These are phyloP conservation scores for Leptinotarsa rubiginosa DNA, from an alignment of 2,888 invertebrate species.

Conservation along the genomic window DNA sequence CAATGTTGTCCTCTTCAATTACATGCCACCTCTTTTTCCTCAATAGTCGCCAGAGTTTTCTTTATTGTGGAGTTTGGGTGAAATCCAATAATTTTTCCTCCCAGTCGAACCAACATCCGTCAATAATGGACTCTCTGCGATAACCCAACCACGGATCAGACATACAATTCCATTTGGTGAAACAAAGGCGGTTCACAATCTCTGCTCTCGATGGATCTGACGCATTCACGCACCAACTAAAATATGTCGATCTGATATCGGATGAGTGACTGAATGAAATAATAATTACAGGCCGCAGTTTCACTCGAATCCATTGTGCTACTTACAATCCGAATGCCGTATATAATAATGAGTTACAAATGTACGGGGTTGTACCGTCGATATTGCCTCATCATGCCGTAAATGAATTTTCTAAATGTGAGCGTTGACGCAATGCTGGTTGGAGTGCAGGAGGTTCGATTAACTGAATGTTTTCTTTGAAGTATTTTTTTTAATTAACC, in stretches of 20 bases:
- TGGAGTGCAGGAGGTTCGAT: background rate
- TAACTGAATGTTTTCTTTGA: background rate
- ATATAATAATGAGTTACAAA: conserved; percentile 54
- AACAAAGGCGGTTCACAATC: conserved; percentile 15
- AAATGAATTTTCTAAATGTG: conserved; percentile 14
- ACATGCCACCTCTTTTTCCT: no score
- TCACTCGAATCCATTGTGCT: conserved; percentile 61
- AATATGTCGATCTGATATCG: conserved; percentile 52
- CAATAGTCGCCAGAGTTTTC: no score
- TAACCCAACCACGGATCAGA: background rate
- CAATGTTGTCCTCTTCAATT: no score
- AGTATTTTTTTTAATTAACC: no score
- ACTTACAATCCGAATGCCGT: conserved; percentile 54
- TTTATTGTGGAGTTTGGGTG: no score
- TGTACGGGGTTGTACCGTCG: conserved; percentile 47
- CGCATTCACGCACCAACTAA: conserved; percentile 26
- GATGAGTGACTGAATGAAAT: conserved; percentile 62
- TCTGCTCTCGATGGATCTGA: conserved; percentile 20
- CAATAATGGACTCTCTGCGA: background rate
- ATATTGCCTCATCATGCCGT: conserved; percentile 54
- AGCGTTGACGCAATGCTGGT: background rate
- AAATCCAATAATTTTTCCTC: no score
- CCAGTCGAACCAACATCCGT: background rate
- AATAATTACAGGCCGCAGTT: conserved; percentile 64
- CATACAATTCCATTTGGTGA: conserved; percentile 7